Evolutionary conservation across 1,140 invertebrate genomes (phyloP), one percentile per base, ranked within the genome.

Genomic region (Microplitis mediator): DNA sequence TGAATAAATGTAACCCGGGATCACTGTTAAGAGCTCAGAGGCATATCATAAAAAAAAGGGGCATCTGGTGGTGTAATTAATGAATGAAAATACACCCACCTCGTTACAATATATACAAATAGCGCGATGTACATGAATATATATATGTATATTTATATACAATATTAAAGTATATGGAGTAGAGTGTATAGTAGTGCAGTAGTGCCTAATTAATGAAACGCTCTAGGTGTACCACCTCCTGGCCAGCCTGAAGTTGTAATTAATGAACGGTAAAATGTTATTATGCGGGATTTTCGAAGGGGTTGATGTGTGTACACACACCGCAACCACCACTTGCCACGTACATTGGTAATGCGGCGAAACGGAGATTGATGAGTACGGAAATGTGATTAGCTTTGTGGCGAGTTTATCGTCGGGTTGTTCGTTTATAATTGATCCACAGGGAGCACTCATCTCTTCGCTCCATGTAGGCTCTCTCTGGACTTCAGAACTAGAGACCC

Each of bases 341-440:
- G 36, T 67, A 35, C 45, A 56, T 74, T 66, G 69, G 61, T 64
- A 71, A 71, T 71, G 61, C 69, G 62, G 69, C 50, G 50, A 71
- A 71, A 71, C 69, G 61, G 60, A 71, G 69, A 71, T 71, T 71
- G 69, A 71, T 71, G 69, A 64, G 69, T 54, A 32, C 62, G 61
- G 62, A 52, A 50, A 65, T 52, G 31, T 36, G 61, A 71, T 65
- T 65, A 64, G 61, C 61, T 71, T 71, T 65, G 69, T 64, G 69
- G 69, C 52, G 52, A 52, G 61, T 73, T 75, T 66, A 75, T 72
- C 64, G 69, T 72, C 71, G 69, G 62, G 54, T 65, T 62, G 50
- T 54, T 63, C 62, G 50, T 75, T 51, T 69, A 72, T 75, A 75
- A 75, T 75, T 75, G 70, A 72, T 72, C 67, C 70, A 68, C 68